Conservation (phyloP, 2,113 vertebrate genomes). For the Gallinago jamesoni region DNA sequence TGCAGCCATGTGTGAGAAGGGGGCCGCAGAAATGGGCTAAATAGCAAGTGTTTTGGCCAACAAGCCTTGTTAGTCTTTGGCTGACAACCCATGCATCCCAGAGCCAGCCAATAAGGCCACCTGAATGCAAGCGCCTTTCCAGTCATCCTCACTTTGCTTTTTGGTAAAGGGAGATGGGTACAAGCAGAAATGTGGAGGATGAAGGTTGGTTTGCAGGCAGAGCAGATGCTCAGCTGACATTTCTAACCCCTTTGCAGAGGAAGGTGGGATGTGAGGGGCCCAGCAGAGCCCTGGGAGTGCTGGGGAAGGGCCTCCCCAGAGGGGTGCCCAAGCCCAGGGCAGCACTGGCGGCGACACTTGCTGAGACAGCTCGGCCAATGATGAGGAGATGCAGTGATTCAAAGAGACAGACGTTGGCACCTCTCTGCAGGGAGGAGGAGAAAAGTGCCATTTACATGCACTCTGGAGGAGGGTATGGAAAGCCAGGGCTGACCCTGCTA, state of each 20-base stretch:
- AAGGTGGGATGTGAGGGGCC: neutral
- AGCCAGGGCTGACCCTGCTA: neutral
- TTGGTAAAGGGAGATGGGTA: neutral
- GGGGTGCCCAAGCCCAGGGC: neutral
- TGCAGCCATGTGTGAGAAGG: neutral
- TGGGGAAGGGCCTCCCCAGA: neutral
- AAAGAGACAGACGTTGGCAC: neutral
- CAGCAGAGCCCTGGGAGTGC: neutral
- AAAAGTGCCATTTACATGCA: neutral
- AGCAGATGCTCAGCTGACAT: neutral
- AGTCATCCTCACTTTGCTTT: neutral
- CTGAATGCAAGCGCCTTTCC: neutral
- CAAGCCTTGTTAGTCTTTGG: neutral
- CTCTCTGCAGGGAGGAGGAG: neutral
- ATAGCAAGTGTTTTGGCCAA: neutral
- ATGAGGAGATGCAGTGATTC: neutral
- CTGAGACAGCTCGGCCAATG: neutral
- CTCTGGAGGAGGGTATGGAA: neutral
- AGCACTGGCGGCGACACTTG: accelerated
- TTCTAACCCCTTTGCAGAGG: neutral
- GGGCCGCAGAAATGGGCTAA: neutral
- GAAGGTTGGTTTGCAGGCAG: neutral
- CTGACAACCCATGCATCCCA: neutral
- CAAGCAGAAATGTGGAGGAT: accelerated
- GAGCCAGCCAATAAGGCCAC: neutral